Percentiles rank a stretch among this genome's conserved stretches.
These are phyloP conservation scores for Cylindroiulus punctatus DNA, from an alignment of 2,888 invertebrate species.

Conservation along the genomic window DNA sequence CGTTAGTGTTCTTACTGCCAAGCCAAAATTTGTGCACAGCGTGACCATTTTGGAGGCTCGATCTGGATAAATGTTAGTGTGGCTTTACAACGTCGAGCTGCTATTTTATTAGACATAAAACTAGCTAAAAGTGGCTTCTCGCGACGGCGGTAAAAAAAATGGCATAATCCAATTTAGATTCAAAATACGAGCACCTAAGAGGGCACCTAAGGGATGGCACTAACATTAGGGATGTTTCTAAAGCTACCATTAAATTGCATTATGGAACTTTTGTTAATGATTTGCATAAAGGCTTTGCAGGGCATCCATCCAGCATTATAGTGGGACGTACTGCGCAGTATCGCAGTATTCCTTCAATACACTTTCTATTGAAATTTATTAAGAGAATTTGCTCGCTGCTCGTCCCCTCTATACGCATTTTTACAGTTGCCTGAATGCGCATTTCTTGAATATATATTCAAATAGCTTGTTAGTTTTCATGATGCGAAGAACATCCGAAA, in stretches of 20 bases:
- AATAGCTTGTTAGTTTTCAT: slow-evolving; percentile 18
- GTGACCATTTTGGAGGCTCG: not conserved
- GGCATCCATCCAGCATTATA: not conserved
- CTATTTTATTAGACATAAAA: slow-evolving; percentile 11
- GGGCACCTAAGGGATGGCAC: slow-evolving; percentile 11
- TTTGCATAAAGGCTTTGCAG: slow-evolving; percentile 18
- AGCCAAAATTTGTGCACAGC: not conserved
- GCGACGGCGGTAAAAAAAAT: not conserved
- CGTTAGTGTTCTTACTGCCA: too few species aligned
- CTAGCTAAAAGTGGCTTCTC: not conserved
- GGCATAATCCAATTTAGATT: slow-evolving; percentile 18
- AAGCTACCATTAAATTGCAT: slow-evolving; percentile 11
- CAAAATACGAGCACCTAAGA: slow-evolving; percentile 18
- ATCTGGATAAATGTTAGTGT: slow-evolving; percentile 8
- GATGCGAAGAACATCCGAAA: slow-evolving; percentile 18
- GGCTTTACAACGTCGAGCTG: not conserved
- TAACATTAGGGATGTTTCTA: slow-evolving; percentile 18
- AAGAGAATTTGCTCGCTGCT: not conserved
- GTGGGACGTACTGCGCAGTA: not conserved
- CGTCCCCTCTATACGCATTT: not conserved
- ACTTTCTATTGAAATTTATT: slow-evolving; percentile 17
- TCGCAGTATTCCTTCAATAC: slow-evolving; percentile 1
- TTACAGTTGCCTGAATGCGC: slow-evolving; percentile 18
- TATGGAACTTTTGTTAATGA: slow-evolving; percentile 18
- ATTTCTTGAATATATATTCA: slow-evolving; percentile 1